These are phyloP conservation scores for Crenuchus spilurus DNA, from an alignment of 2,797 vertebrate species.

Conservation along the genomic window DNA sequence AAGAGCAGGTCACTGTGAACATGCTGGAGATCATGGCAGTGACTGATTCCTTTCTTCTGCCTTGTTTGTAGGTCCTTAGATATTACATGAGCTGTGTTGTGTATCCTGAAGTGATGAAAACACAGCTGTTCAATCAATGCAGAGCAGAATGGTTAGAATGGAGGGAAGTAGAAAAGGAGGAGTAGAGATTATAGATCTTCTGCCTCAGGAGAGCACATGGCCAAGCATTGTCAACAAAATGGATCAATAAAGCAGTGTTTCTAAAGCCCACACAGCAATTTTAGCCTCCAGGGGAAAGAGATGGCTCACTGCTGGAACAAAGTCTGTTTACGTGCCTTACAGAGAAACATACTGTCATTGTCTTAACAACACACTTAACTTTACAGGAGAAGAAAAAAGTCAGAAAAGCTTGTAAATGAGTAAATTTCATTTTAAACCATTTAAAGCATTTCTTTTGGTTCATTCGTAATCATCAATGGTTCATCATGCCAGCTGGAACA, in stretches of 20 bases:
- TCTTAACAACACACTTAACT: too few relatives aligned
- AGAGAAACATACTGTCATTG: not conserved
- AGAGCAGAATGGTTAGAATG: not conserved
- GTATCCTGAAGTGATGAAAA: not conserved
- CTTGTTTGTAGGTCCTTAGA: not conserved
- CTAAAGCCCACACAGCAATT: slow-evolving; percentile 1
- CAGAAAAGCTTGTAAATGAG: too few relatives aligned
- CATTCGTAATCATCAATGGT: too few relatives aligned
- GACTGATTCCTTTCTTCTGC: not conserved
- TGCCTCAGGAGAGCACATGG: not conserved
- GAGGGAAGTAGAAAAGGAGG: not conserved
- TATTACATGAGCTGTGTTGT: not conserved
- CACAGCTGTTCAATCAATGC: not conserved
- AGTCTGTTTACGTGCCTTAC: not conserved
- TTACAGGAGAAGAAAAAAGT: too few relatives aligned
- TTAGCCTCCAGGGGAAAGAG: not conserved
- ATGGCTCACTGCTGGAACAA: not conserved
- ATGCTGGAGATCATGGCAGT: not conserved
- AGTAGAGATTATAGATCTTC: slow-evolving; percentile 14
- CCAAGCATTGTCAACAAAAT: slow-evolving; percentile 1
- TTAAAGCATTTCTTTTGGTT: too few relatives aligned
- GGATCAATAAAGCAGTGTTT: slow-evolving; percentile 37
- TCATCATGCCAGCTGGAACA: too few relatives aligned
- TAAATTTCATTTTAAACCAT: too few relatives aligned
- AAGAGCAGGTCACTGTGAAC: not conserved